Base-by-base conservation (phyloP, 1,140 invertebrate species). In the Pogonognathellus flavescens region DNA sequence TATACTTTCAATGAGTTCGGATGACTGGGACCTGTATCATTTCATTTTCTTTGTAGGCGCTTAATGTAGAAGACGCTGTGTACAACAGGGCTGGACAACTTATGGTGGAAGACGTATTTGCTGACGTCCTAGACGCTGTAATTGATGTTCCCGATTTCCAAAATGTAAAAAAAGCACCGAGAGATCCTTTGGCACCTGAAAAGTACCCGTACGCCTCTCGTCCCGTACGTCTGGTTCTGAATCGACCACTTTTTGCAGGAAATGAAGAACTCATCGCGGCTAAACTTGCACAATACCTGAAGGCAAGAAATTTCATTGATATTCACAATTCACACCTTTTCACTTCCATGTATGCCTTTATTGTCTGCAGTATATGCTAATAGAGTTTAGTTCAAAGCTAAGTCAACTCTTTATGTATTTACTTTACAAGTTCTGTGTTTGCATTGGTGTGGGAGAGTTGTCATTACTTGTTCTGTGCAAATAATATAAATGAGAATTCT, bases 161-260 rank as follows among this genome's bases (percentile, higher is more conserved):
- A 25, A 18, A 53, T 3, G 11, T 0, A n/a, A 10, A 14, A 11
- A 6, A 13, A 25, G 57, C 22, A 3, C 6, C 22, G 13, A 50
- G 16, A 18, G 59, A 62, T 20, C 31, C 57, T 41, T 41, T 60
- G 22, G 81, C 31, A 11, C 53, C 53, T 1, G 14, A 82, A 31
- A 82, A 57, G 16, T 82, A 57, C 57, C n/a, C 16, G 10, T 76
- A 70, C 53, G 31, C 82, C 20, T 84, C 72, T n/a, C 50, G 83
- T 10, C 87, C 87, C 18, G 49, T 60, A n/a, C 84, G 87, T 2
- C 80, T 88, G 0, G 85, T 86, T 55, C 83, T 88, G 41, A 88
- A 88, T 70, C 76, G 87, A 60, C 87, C 87, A 22, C 50, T 88
- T 25, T 85, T 88, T 49, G 9, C 52, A 14, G 53, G 52, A 18